A percentile compares a stretch with the other conserved stretches of the same genome.
Conservation (phyloP, 1,140 invertebrate genomes). For the Procambarus clarkii region DNA sequence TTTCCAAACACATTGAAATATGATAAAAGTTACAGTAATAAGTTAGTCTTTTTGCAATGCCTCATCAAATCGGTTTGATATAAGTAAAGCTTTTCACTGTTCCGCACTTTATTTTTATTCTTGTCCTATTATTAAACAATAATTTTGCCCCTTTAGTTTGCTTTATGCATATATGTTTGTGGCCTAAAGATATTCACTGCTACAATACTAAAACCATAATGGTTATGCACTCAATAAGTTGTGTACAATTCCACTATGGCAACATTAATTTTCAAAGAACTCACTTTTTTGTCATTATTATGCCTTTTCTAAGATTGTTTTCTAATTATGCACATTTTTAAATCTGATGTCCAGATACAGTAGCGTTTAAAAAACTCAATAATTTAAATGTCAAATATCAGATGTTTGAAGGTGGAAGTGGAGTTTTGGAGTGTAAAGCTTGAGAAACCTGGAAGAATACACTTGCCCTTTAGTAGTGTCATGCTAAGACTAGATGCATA, state of each 20-base stretch:
- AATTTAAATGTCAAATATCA: constrained; percentile 20
- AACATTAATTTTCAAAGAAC: constrained; percentile 19
- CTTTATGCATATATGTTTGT: constrained; percentile 34
- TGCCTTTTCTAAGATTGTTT: constrained; percentile 24
- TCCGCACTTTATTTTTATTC: neutral
- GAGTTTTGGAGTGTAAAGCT: constrained; percentile 43
- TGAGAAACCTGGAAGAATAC: neutral
- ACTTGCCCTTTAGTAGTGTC: neutral
- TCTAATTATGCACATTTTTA: constrained; percentile 44
- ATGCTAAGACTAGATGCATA: neutral
- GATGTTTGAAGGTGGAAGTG: constrained; percentile 28
- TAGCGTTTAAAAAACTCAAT: constrained; percentile 37
- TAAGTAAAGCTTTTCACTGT: constrained; percentile 4
- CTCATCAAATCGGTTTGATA: neutral
- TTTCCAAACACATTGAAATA: neutral
- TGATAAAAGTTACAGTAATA: neutral
- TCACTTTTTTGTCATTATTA: constrained; percentile 22
- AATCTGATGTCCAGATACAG: constrained; percentile 15
- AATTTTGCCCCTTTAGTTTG: neutral
- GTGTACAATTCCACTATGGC: constrained; percentile 55
- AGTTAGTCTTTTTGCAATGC: neutral
- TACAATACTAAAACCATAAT: constrained; percentile 29
- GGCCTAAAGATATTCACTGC: constrained; percentile 44
- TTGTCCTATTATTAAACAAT: neutral
- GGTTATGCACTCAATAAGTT: constrained; percentile 3